A percentile compares a stretch with the other conserved stretches of the same genome.
Conservation (phyloP, 2,113 vertebrate genomes). For the Crotalus helleri region DNA sequence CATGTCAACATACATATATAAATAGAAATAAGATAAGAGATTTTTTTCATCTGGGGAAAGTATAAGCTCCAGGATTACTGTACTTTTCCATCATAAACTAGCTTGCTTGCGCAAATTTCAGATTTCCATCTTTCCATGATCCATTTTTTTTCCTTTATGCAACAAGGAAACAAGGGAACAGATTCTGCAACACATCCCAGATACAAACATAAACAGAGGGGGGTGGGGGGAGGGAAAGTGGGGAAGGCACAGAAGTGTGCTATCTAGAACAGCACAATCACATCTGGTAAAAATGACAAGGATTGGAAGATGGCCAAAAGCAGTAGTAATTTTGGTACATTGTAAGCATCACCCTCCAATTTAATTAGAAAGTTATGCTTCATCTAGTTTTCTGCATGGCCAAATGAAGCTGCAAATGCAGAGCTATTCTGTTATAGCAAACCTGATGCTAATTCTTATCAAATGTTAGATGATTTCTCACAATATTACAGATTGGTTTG, state of each 20-base stretch:
- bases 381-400: constrained; percentile 35
- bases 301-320: background rate
- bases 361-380: constrained; percentile 49
- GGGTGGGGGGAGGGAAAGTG: background rate
- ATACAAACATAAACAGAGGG: background rate
- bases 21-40: background rate
- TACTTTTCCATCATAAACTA: background rate
- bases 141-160: background rate
- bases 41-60: background rate
- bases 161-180: background rate
- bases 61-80: background rate
- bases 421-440: constrained; percentile 46
- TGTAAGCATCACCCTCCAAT: constrained; percentile 52
- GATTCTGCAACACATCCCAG: background rate
- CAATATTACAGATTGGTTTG: constrained; percentile 30
- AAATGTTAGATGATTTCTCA: constrained; percentile 63
- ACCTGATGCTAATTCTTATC: constrained; percentile 34
- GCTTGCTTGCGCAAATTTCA: background rate
- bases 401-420: constrained; percentile 27
- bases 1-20: background rate
- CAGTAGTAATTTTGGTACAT: constrained; percentile 16
- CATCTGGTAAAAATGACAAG: background rate
- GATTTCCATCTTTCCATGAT: background rate
- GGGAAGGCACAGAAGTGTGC: background rate
- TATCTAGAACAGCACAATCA: background rate